These are phyloP conservation scores for Loripinus fragilis DNA, from an alignment of 2,888 invertebrate species.

Conservation along the genomic window DNA sequence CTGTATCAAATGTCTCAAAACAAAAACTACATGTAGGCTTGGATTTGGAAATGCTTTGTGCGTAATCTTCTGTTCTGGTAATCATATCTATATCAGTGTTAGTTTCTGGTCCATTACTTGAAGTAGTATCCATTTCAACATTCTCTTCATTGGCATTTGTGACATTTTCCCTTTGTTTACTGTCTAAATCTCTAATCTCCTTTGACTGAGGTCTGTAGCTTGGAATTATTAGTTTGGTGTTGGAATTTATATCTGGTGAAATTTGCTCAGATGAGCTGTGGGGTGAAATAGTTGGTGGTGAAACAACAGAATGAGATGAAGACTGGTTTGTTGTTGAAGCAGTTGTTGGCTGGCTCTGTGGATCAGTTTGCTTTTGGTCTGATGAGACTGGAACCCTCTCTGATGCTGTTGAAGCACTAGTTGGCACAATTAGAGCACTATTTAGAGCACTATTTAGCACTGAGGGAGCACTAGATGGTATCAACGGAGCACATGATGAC, in stretches of 20 bases:
- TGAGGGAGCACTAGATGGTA: not conserved
- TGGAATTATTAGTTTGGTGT: conserved; percentile 62
- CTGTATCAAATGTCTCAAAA: conserved; percentile 77
- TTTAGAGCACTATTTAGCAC: not conserved
- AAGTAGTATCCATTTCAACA: conserved; percentile 13
- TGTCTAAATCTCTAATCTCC: conserved; percentile 24
- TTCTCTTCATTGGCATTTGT: conserved; percentile 15
- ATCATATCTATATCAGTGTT: conserved; percentile 26
- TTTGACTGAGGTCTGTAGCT: conserved; percentile 9
- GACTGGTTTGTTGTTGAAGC: conserved; percentile 37
- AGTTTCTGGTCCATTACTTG: conserved; percentile 30
- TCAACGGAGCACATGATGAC: not conserved
- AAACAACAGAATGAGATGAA: conserved; percentile 42
- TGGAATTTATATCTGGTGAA: conserved; percentile 73
- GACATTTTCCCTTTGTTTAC: conserved; percentile 9
- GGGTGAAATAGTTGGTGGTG: conserved; percentile 54
- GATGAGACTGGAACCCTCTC: not conserved
- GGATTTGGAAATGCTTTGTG: conserved; percentile 2
- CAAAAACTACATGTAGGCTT: conserved; percentile 79
- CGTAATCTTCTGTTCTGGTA: conserved; percentile 27
- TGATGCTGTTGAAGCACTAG: not conserved
- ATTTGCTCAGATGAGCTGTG: conserved; percentile 64
- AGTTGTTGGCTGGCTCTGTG: conserved; percentile 27
- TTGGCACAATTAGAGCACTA: not conserved
- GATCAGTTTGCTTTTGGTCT: not conserved